Conservation (phyloP, 2,888 invertebrate genomes). For the Chymomyza procnemis region DNA sequence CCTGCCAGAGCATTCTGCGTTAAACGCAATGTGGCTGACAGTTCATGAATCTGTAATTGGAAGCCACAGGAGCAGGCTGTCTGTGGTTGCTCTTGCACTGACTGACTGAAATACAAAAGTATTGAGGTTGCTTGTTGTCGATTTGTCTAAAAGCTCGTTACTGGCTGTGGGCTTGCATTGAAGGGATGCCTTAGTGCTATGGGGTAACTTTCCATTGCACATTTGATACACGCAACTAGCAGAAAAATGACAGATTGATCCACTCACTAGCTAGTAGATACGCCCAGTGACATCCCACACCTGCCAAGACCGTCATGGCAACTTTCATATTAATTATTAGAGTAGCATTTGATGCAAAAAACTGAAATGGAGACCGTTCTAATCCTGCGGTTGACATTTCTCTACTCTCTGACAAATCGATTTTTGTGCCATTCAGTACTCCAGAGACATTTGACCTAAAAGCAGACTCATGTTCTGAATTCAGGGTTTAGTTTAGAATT, state of each 20-base stretch:
- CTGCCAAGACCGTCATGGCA: slow-evolving; percentile 29
- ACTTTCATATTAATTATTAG: slow-evolving; percentile 61
- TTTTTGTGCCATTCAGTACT: slow-evolving; percentile 40
- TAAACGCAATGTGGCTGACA: not conserved
- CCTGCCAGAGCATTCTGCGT: not conserved
- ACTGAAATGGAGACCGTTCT: not conserved
- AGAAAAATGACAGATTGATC: slow-evolving; percentile 21
- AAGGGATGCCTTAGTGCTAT: slow-evolving; percentile 5
- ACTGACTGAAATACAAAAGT: not conserved
- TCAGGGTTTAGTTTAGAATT: slow-evolving; percentile 22
- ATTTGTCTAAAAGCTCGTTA: slow-evolving; percentile 19
- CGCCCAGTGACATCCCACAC: not conserved
- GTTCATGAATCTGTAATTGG: slow-evolving; percentile 37
- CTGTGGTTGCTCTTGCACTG: not conserved
- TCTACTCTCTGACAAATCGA: slow-evolving; percentile 48
- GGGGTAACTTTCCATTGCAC: slow-evolving; percentile 22
- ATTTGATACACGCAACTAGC: slow-evolving; percentile 24
- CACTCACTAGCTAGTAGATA: not conserved
- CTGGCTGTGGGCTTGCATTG: not conserved
- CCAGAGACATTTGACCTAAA: slow-evolving; percentile 38
- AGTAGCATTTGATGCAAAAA: not conserved
- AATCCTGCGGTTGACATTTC: not conserved
- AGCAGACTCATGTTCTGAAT: slow-evolving; percentile 27
- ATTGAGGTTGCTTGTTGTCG: slow-evolving; percentile 7
- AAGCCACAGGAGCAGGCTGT: slow-evolving; percentile 14